Base-by-base conservation (phyloP, 1,140 invertebrate species). In the Drosophila jambulina region DNA sequence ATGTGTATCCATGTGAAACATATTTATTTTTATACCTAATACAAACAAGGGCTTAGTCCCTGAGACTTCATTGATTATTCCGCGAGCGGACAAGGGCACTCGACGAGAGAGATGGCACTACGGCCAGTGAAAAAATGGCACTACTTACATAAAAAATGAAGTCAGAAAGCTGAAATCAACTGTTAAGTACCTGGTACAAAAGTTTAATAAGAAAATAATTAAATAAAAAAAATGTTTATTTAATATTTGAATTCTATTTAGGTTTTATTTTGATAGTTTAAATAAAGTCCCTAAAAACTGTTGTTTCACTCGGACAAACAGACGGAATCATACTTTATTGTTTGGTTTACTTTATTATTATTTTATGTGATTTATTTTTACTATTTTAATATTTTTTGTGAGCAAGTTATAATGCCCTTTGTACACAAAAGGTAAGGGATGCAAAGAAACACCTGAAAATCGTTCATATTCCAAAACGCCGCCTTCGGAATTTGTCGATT, bases 31-130 rank as follows among this genome's bases (percentile, higher is more conserved):
- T 42, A 48, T 40, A 56, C 17, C 15, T 17, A 54, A 40, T 36
- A 58, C 49, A 21, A 68, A 49, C n/a, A 77, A 78, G 77, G 68
- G 60, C 51, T 69, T 23, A 43, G 61, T 38, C 43, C 34, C 21
- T 63, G 48, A 59, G 40, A 25, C 65, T 57, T 80, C 60, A 84
- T 88, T 85, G 51, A 65, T 46, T 85, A 88, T 88, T 88, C 85
- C 72, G 69, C 65, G 74, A 82, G 87, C 63, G 69, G 46, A 58
- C 77, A 72, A 81, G 78, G 82, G 78, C 78, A 80, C 32, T 43
- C n/a, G 15, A 34, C n/a, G 23, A 48, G 21, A 61, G 34, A 56
- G 36, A 65, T 56, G 12, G 62, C 49, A 32, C 38, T 56, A 56
- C 17, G 40, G 43, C 3, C n/a, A 53, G n/a, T 34, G 1, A 15